These are phyloP conservation scores for Chromoteleia sp. DNA, from an alignment of 2,888 invertebrate genomes.

Conservation along the genomic window DNA sequence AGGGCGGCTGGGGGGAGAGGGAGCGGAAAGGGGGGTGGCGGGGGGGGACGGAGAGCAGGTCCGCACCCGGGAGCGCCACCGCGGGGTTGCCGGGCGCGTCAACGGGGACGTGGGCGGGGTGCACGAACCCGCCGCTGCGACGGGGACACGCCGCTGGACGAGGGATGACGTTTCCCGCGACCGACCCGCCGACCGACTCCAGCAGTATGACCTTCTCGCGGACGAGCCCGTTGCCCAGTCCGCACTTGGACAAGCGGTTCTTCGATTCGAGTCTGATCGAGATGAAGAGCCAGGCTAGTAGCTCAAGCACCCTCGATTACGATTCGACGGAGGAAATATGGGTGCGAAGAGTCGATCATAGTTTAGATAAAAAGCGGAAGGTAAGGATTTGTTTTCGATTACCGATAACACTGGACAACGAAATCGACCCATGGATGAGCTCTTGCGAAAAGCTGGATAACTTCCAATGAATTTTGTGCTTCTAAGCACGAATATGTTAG, in stretches of 20 bases:
- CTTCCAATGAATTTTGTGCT: too few species aligned
- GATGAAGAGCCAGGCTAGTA: conserved; percentile 91
- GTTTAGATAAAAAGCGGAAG: conserved; percentile 84
- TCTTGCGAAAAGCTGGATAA: too few species aligned
- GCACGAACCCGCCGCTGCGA: conserved; percentile 80
- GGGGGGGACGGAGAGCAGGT: too few species aligned
- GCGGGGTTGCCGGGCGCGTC: conserved; percentile 80
- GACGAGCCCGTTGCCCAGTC: conserved; percentile 86
- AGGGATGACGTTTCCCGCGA: conserved; percentile 83
- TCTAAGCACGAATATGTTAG: too few species aligned
- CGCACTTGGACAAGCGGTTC: conserved; percentile 92
- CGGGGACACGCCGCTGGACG: conserved; percentile 82
- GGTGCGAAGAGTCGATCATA: conserved; percentile 87
- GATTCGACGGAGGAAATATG: conserved; percentile 89
- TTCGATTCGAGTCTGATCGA: conserved; percentile 93
- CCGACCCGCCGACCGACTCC: conserved; percentile 83
- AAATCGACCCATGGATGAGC: too few species aligned
- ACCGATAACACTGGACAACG: too few species aligned
- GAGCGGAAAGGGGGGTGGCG: too few species aligned
- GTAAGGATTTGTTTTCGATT: too few species aligned
- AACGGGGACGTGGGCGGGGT: conserved; percentile 81
- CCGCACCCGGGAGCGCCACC: conserved; percentile 73
- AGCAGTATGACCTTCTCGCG: conserved; percentile 82
- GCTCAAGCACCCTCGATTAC: conserved; percentile 86
- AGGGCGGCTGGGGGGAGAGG: too few species aligned